phyloP scores from a whole-genome alignment of 2,797 vertebrate genomes.

The Bradypodion ventrale region DNA sequence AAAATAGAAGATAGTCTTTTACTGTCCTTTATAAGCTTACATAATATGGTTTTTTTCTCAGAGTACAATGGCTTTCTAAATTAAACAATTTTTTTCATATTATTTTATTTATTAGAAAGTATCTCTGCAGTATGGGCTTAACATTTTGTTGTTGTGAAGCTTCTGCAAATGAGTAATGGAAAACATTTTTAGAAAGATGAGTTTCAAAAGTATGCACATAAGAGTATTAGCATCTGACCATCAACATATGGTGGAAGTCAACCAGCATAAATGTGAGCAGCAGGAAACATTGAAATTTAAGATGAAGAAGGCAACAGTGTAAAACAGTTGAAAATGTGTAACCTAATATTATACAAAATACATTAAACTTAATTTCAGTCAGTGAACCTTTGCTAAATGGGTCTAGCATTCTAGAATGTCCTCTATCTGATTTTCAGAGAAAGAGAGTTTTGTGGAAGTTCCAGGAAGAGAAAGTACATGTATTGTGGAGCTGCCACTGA shows the following conservation, averaged over 20 bases:
- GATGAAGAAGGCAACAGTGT: neutral
- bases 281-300: neutral
- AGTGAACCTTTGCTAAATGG: neutral
- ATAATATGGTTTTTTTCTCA: constrained; percentile 10
- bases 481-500: constrained; percentile 8
- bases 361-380: neutral
- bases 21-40: constrained; percentile 13
- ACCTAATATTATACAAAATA: neutral
- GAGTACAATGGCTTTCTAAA: constrained; percentile 27
- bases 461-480: neutral
- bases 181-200: neutral
- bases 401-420: neutral
- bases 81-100: neutral
- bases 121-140: neutral
- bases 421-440: constrained; percentile 12
- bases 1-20: constrained; percentile 30
- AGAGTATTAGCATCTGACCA: too few relatives aligned
- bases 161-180: neutral
- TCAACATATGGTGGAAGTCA: neutral
- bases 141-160: neutral
- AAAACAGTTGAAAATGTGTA: neutral
- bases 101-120: neutral
- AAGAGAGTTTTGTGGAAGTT: neutral
- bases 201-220: neutral
- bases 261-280: neutral